A percentile compares a stretch with the other conserved stretches of the same genome.
Conservation (phyloP, 2,113 vertebrate genomes). For the zebrafish (Danio rerio) region DNA sequence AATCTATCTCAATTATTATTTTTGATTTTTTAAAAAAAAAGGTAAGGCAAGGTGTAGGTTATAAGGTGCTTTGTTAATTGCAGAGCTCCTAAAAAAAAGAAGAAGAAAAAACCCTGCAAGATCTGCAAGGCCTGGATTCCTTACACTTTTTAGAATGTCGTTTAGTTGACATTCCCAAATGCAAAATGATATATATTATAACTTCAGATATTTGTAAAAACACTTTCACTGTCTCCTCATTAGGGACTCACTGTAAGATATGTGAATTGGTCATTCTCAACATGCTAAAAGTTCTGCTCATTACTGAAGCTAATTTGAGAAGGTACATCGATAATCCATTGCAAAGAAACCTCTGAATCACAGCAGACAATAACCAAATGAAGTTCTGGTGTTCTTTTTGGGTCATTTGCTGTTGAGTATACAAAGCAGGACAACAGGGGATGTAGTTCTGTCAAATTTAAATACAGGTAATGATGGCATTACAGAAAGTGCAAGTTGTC, state of each 20-base stretch:
- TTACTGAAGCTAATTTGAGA: neutral
- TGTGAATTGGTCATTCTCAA: neutral
- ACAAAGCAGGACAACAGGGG: neutral
- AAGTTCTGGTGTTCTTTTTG: neutral
- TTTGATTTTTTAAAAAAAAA: too few relatives aligned
- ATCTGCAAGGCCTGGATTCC: neutral
- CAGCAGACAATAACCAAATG: neutral
- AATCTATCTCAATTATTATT: too few relatives aligned
- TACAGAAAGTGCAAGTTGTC: slow-evolving; percentile 26
- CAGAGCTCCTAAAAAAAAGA: too few relatives aligned
- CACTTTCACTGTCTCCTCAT: too few relatives aligned
- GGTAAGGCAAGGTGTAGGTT: too few relatives aligned
- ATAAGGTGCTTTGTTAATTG: too few relatives aligned
- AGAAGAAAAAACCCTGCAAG: too few relatives aligned
- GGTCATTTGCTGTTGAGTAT: neutral
- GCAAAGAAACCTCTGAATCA: neutral
- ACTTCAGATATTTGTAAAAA: too few relatives aligned
- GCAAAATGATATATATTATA: too few relatives aligned
- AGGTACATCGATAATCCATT: neutral
- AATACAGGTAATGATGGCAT: slow-evolving; percentile 2
- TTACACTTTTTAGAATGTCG: neutral
- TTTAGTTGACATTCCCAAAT: neutral
- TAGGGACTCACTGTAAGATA: too few relatives aligned
- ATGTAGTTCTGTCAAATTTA: neutral
- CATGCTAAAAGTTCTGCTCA: neutral